Evolutionary conservation across 2,113 vertebrate genomes (phyloP).

Genomic region (Motacilla alba): DNA sequence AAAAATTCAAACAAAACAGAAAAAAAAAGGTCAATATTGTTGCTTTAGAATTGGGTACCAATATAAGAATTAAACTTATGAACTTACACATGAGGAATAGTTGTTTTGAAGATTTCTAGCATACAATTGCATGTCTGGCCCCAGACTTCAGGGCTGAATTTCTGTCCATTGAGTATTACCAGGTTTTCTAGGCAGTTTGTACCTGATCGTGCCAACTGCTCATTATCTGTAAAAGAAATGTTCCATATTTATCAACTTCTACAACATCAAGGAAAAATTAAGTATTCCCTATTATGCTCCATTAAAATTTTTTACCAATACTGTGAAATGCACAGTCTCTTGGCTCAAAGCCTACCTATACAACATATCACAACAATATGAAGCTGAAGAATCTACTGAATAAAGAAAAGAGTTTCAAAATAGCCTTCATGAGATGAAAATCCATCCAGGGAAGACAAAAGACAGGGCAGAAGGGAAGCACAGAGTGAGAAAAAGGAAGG

Average conservation of each 20-base stretch:
- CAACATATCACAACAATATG: neutral
- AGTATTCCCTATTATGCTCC: neutral
- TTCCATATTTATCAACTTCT: neutral
- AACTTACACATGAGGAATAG: constrained; percentile 86
- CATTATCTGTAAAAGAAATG: constrained; percentile 82
- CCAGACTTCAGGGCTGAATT: constrained; percentile 95
- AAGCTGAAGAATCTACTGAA: neutral
- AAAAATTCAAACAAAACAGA: neutral
- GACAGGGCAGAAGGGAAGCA: neutral
- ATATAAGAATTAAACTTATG: neutral
- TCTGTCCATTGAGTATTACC: constrained; percentile 94
- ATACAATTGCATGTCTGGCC: constrained; percentile 91
- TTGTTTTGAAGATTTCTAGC: constrained; percentile 96
- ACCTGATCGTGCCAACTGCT: constrained; percentile 95
- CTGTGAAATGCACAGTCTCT: neutral
- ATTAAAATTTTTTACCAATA: neutral
- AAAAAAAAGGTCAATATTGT: neutral
- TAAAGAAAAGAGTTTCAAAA: neutral
- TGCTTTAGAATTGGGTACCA: neutral
- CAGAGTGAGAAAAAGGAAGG: neutral
- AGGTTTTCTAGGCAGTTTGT: constrained; percentile 97
- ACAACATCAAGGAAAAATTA: neutral
- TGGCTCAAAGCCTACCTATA: neutral
- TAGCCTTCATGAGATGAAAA: neutral
- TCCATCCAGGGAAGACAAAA: neutral